Conservation (phyloP, 2,113 vertebrate species). For the Aphelocoma coerulescens region DNA sequence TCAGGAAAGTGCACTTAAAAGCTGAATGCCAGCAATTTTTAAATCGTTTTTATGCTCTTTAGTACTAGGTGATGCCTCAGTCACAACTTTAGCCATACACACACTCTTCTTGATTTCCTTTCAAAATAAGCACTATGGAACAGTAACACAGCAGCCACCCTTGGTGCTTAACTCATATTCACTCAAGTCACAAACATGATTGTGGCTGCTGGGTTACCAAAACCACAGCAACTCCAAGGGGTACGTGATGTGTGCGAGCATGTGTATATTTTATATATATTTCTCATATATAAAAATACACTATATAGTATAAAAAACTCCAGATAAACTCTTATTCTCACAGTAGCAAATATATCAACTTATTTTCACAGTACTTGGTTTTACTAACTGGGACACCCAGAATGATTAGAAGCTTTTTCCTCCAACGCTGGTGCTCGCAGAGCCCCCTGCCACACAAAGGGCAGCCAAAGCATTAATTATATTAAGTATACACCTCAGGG, state of each 20-base stretch:
- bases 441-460: accelerated
- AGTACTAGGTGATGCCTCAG: slow-evolving; percentile 36
- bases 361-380: slow-evolving; percentile 73
- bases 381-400: slow-evolving; percentile 23
- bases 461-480: not conserved
- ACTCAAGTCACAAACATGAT: not conserved
- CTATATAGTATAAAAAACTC: slow-evolving; percentile 51
- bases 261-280: slow-evolving; percentile 44
- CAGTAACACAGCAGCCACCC: slow-evolving; percentile 7
- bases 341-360: slow-evolving; percentile 69
- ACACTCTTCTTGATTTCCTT: not conserved
- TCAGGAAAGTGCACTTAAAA: slow-evolving; percentile 83
- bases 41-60: slow-evolving; percentile 49
- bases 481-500: not conserved
- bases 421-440: not conserved
- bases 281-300: slow-evolving; percentile 69
- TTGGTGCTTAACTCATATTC: not conserved
- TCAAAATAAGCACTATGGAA: not conserved
- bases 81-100: slow-evolving; percentile 10
- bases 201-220: slow-evolving; percentile 44
- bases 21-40: slow-evolving; percentile 75
- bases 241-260: slow-evolving; percentile 12
- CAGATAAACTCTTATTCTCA: slow-evolving; percentile 72
- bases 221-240: slow-evolving; percentile 50
- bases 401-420: not conserved